phyloP scores from a whole-genome alignment of 2,888 invertebrate species.

The Ectemnius continuus region DNA sequence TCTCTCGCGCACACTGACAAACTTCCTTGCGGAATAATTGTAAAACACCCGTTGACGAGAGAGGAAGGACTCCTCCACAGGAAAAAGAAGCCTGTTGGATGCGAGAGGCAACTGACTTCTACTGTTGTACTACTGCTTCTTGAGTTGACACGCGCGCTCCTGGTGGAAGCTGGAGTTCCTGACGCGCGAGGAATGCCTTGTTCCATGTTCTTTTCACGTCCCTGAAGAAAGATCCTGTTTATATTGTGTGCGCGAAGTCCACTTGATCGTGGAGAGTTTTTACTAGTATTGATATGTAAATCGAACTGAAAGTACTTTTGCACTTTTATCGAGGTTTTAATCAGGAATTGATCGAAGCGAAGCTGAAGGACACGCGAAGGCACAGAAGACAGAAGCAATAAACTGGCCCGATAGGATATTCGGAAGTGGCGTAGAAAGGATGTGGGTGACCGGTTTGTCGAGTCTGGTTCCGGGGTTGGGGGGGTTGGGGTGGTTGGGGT shows the following conservation, averaged over 20 bases:
- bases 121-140: slow-evolving; percentile 56
- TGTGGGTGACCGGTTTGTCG: slow-evolving; percentile 61
- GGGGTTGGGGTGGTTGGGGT: slow-evolving; percentile 2
- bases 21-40: too few relatives aligned
- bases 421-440: slow-evolving; percentile 58
- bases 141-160: slow-evolving; percentile 60
- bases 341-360: too few relatives aligned
- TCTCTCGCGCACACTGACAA: neutral
- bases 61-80: too few relatives aligned
- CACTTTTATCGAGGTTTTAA: too few relatives aligned
- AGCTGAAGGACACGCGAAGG: too few relatives aligned
- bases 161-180: too few relatives aligned
- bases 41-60: too few relatives aligned
- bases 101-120: slow-evolving; percentile 43
- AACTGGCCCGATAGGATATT: slow-evolving; percentile 61
- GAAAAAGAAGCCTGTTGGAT: too few relatives aligned
- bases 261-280: too few relatives aligned
- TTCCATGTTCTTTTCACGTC: slow-evolving; percentile 40
- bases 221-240: slow-evolving; percentile 46
- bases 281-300: too few relatives aligned
- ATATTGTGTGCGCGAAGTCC: slow-evolving; percentile 26
- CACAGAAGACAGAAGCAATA: slow-evolving; percentile 61
- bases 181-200: slow-evolving; percentile 69
- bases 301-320: too few relatives aligned
- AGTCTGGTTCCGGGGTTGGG: slow-evolving; percentile 19